These are phyloP conservation scores for Stegophylla sp. DNA, from an alignment of 2,888 invertebrate species.

Conservation along the genomic window DNA sequence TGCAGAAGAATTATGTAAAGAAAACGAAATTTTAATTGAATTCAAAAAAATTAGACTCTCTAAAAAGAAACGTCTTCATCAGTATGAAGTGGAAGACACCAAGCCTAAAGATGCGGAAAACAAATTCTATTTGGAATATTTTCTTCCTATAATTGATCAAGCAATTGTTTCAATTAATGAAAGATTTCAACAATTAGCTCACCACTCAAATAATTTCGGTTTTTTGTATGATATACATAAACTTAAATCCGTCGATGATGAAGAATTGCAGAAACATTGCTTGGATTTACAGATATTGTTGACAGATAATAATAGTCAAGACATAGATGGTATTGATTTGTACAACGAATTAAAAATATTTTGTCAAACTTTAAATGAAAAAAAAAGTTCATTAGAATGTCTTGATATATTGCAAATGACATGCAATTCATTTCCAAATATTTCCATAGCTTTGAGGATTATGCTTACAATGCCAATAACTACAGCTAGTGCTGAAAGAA, in stretches of 20 bases:
- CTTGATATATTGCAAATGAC: no score
- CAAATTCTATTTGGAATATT: neutral
- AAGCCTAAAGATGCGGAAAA: neutral
- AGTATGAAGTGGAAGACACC: neutral
- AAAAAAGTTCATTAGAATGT: no score
- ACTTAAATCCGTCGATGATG: neutral
- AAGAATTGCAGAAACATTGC: neutral
- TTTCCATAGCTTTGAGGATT: no score
- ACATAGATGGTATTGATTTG: neutral
- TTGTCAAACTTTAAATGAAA: no score
- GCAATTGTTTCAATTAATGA: neutral
- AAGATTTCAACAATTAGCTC: neutral
- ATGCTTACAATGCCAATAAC: no score
- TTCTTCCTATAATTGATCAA: neutral
- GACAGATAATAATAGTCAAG: neutral
- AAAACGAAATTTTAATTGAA: no score
- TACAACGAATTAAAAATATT: no score
- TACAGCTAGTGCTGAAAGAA: no score
- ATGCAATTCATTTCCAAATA: no score
- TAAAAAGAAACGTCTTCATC: no score
- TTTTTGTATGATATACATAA: neutral
- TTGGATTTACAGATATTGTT: constrained; percentile 8
- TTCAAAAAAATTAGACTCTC: no score
- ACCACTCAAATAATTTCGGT: neutral
- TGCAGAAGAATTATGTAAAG: no score